phyloP scores from a whole-genome alignment of 2,797 vertebrate species.

The Tapera naevia region DNA sequence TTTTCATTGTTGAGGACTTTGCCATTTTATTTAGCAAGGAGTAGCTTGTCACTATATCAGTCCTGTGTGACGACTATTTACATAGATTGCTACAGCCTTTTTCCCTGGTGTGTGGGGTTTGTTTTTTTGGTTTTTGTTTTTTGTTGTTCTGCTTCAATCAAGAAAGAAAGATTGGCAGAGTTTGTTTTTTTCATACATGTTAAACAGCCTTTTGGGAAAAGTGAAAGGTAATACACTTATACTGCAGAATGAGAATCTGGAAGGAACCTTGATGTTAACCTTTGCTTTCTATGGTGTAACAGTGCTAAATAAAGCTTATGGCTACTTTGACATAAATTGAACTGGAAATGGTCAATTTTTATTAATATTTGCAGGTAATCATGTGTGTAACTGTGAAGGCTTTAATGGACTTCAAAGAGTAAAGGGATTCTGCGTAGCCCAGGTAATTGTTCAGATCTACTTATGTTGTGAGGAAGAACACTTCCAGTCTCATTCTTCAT shows the following conservation, averaged over 20 bases:
- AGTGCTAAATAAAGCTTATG: not conserved
- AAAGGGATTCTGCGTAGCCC: not conserved
- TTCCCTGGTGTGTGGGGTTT: not conserved
- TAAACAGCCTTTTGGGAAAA: not conserved
- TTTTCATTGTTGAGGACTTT: not conserved
- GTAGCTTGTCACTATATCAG: not conserved
- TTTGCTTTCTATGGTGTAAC: not conserved
- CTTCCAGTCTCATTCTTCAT: not conserved
- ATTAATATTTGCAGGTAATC: not conserved
- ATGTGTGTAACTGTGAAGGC: not conserved
- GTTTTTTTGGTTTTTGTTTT: not conserved
- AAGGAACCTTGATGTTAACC: not conserved
- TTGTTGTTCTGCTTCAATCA: not conserved
- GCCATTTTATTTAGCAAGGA: not conserved
- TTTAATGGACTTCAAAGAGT: not conserved
- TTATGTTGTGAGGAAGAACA: not conserved
- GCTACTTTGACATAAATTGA: not conserved
- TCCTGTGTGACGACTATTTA: not conserved
- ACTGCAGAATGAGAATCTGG: not conserved
- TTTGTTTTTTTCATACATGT: not conserved
- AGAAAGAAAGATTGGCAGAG: not conserved
- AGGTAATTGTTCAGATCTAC: not conserved
- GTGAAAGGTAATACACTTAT: not conserved
- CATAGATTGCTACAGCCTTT: not conserved
- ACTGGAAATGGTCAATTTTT: not conserved